phyloP scores from a whole-genome alignment of 64 coral and sea anemone species.

The Catalaphyllia jardinei region DNA sequence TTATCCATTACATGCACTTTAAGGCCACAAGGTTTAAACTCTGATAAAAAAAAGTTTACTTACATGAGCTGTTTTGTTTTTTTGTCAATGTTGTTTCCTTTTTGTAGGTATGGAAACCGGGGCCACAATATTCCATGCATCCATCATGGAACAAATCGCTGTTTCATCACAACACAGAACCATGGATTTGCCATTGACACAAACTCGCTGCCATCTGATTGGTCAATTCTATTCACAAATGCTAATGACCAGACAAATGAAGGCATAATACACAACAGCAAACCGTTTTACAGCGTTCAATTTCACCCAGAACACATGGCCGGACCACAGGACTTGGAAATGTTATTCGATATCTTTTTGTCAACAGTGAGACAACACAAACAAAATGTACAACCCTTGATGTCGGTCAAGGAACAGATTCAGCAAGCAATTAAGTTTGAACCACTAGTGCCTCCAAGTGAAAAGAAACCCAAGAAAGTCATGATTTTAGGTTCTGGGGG shows the following conservation, averaged over 20 bases:
- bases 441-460: constrained; percentile 17
- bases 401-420: constrained; percentile 69
- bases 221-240: constrained; percentile 95
- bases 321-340: constrained; percentile 90
- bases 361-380: constrained; percentile 63
- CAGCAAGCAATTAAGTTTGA: constrained; percentile 68
- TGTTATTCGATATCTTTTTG: constrained; percentile 90
- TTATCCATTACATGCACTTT: background rate
- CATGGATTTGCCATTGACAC: constrained; percentile 93
- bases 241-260: constrained; percentile 96
- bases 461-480: constrained; percentile 83
- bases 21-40: background rate
- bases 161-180: constrained; percentile 98
- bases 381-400: background rate
- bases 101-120: constrained; percentile 89
- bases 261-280: constrained; percentile 91
- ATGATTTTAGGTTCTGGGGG: constrained; percentile 95
- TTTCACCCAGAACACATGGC: constrained; percentile 97
- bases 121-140: constrained; percentile 95
- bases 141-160: constrained; percentile 79
- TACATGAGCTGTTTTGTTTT: too few relatives aligned
- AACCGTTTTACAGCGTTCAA: constrained; percentile 92
- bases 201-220: constrained; percentile 75
- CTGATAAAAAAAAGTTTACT: too few relatives aligned
- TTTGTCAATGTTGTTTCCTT: background rate